Evolutionary conservation across 1,140 invertebrate species (phyloP).

Genomic region (Physella acuta): DNA sequence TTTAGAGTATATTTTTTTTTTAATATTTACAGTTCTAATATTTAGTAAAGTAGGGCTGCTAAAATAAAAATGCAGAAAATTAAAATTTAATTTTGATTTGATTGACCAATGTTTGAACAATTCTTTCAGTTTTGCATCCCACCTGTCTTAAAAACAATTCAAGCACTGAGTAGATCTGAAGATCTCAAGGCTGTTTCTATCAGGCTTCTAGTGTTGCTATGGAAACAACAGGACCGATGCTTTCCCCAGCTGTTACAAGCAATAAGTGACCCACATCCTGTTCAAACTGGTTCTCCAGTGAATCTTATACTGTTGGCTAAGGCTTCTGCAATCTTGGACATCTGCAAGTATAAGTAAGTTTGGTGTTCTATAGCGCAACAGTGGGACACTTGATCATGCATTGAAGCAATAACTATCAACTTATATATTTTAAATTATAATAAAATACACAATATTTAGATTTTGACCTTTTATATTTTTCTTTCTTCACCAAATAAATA

Average conservation of each 20-base stretch:
- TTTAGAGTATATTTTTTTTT: too few relatives aligned
- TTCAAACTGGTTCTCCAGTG: background rate
- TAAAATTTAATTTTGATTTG: too few relatives aligned
- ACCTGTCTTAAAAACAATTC: slow-evolving; percentile 43
- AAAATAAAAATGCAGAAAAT: too few relatives aligned
- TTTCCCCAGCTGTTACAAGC: slow-evolving; percentile 43
- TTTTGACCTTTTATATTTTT: background rate
- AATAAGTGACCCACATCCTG: slow-evolving; percentile 27
- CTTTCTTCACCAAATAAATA: background rate
- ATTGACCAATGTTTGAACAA: too few relatives aligned
- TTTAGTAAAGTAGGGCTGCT: too few relatives aligned
- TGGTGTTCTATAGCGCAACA: background rate
- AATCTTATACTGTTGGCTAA: slow-evolving; percentile 39
- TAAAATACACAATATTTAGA: background rate
- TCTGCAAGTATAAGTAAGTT: slow-evolving; percentile 41
- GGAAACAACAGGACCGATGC: slow-evolving; percentile 44
- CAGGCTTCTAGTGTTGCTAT: slow-evolving; percentile 39
- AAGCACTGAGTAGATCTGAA: slow-evolving; percentile 30
- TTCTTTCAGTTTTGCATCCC: slow-evolving; percentile 44
- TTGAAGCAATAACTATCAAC: background rate
- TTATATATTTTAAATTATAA: background rate
- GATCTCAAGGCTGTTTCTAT: slow-evolving; percentile 39
- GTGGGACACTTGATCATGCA: background rate
- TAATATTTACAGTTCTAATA: too few relatives aligned
- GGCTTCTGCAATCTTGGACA: slow-evolving; percentile 41